Conservation (phyloP, 2,888 invertebrate genomes). For the Apodemia mormo region DNA sequence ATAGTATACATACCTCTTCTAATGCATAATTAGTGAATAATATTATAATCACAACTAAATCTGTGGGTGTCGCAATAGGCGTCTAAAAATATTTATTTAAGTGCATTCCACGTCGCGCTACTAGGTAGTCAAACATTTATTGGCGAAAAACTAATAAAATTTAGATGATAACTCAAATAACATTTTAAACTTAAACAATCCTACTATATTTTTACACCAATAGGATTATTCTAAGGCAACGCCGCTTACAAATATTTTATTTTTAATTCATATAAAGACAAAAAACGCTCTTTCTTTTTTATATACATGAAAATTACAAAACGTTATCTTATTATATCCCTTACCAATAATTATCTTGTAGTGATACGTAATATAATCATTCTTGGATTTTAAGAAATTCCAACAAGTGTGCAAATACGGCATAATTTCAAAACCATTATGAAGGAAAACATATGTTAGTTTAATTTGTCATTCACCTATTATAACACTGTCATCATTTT, state of each 20-base stretch:
- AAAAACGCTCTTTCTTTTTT: no score
- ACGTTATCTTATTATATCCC: no score
- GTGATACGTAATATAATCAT: no score
- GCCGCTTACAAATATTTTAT: no score
- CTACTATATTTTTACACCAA: not conserved
- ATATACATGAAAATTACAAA: no score
- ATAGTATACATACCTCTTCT: not conserved
- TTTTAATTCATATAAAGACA: no score
- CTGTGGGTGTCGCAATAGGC: not conserved
- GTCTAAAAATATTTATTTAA: conserved; percentile 2
- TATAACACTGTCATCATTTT: not conserved
- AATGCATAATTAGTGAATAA: not conserved
- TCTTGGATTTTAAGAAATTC: not conserved
- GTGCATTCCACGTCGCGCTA: conserved; percentile 11
- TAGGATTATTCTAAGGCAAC: no score
- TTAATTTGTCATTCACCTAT: not conserved
- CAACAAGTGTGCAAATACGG: not conserved
- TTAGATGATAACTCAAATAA: conserved; percentile 29
- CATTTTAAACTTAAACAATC: conserved; percentile 21
- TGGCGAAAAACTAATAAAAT: conserved; percentile 26
- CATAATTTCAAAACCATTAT: not conserved
- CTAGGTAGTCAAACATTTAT: conserved; percentile 1
- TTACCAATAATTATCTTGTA: no score
- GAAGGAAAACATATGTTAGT: not conserved
- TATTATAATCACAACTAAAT: not conserved